These are phyloP conservation scores for Paracentrotus lividus DNA, from an alignment of 53 echinoderm and acorn worm genomes.

Conservation along the genomic window DNA sequence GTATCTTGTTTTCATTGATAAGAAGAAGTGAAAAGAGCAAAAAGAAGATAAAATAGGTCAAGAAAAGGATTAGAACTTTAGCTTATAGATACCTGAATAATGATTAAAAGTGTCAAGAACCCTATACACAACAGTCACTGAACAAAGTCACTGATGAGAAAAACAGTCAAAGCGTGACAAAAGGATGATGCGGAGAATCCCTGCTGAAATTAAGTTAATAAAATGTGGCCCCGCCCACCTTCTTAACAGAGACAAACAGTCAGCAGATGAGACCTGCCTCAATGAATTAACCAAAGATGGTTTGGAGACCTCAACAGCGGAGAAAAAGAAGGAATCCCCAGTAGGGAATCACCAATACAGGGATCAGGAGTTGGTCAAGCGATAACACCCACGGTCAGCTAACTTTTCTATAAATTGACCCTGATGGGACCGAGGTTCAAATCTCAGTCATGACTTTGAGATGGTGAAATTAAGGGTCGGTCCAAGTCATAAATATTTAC, in stretches of 20 bases:
- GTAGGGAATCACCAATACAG: no score
- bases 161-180: constrained; percentile 46
- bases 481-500: no score
- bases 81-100: neutral
- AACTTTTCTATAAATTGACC: no score
- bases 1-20: no score
- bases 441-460: no score
- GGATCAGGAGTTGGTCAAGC: no score
- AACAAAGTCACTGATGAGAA: neutral
- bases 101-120: neutral
- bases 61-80: neutral
- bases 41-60: neutral
- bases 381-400: no score
- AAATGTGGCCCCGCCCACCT: constrained; percentile 32
- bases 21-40: neutral
- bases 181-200: constrained; percentile 2
- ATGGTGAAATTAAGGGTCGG: no score
- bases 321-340: neutral
- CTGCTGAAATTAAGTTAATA: constrained; percentile 18
- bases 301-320: neutral
- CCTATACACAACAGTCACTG: neutral
- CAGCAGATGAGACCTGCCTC: neutral
- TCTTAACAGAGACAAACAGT: neutral
- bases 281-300: neutral
- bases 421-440: no score